A percentile compares a stretch with the other conserved stretches of the same genome.
Conservation (phyloP, 23 tunicate species). For the Halocynthia aurantium region DNA sequence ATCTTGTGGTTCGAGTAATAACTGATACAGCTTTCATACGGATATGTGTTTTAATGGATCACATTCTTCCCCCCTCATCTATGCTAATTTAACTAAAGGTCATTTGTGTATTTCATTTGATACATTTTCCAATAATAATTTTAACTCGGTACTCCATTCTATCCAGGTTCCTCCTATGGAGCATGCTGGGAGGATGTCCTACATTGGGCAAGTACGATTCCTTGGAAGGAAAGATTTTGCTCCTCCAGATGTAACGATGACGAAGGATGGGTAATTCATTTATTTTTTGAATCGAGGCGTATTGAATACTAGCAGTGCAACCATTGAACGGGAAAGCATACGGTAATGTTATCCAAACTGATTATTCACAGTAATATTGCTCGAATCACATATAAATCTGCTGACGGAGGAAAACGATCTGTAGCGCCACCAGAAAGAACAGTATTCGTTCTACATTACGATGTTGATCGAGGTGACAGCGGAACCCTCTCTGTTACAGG, state of each 20-base stretch:
- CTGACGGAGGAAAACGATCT: slow-evolving; percentile 7
- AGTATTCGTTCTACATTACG: not conserved
- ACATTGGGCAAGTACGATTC: slow-evolving; percentile 2
- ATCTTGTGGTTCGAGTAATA: too few species aligned
- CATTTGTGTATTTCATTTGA: not conserved
- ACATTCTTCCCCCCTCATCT: not conserved
- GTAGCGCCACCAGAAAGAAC: not conserved
- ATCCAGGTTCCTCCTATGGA: slow-evolving; percentile 11
- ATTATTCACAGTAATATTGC: slow-evolving; percentile 19
- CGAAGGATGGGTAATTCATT: slow-evolving; percentile 7
- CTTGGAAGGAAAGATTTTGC: not conserved
- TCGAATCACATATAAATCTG: slow-evolving; percentile 23
- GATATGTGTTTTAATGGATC: too few species aligned
- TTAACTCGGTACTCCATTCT: not conserved
- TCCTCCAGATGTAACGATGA: slow-evolving; percentile 21
- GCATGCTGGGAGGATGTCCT: slow-evolving; percentile 1
- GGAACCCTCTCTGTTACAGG: slow-evolving; percentile 1
- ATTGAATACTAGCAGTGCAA: not conserved
- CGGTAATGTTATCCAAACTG: not conserved
- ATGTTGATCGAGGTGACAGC: slow-evolving; percentile 1
- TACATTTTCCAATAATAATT: not conserved
- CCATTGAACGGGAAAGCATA: not conserved
- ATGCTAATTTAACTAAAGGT: not conserved
- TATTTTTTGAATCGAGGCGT: not conserved
- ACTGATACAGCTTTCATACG: too few species aligned